Percentiles rank a stretch among this genome's conserved stretches.
Evolutionary conservation across 2,888 invertebrate genomes (phyloP).

Genomic region (Idaea dimidiata): DNA sequence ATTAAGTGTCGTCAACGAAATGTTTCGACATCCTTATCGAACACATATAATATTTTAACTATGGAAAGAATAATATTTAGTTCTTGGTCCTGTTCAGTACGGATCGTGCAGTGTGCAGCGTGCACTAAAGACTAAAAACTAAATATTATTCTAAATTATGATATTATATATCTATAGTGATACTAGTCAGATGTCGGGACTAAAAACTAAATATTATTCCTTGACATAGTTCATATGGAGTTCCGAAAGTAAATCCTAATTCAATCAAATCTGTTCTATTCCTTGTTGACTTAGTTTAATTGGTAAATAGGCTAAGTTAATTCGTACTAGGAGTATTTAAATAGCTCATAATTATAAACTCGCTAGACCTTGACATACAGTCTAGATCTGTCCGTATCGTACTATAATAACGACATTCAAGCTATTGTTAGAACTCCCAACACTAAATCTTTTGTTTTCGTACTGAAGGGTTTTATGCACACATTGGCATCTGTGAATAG

Average conservation of each 20-base stretch:
- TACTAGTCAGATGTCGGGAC: too few relatives aligned
- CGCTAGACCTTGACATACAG: conserved; percentile 36
- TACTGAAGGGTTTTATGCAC: conserved; percentile 28
- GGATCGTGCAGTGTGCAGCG: too few relatives aligned
- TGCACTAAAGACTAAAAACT: too few relatives aligned
- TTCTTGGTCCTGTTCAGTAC: too few relatives aligned
- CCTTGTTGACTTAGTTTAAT: too few relatives aligned
- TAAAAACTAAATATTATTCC: too few relatives aligned
- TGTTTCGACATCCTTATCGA: conserved; percentile 7
- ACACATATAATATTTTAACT: not conserved
- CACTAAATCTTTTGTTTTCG: conserved; percentile 43
- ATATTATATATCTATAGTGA: too few relatives aligned
- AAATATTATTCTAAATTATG: too few relatives aligned
- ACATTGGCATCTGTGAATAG: conserved; percentile 3
- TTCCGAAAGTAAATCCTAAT: too few relatives aligned
- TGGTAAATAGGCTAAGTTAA: not conserved
- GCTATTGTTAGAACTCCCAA: conserved; percentile 36
- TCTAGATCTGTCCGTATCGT: conserved; percentile 20
- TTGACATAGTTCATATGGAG: too few relatives aligned
- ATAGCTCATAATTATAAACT: not conserved
- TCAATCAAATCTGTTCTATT: not conserved
- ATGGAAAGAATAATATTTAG: too few relatives aligned
- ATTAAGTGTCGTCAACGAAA: conserved; percentile 14
- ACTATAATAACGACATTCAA: conserved; percentile 38
- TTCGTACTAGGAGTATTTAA: not conserved